Percentiles rank a stretch among this genome's conserved stretches.
Evolutionary conservation across 2,797 vertebrate species (phyloP).

Genomic region (Oophaga sylvatica): DNA sequence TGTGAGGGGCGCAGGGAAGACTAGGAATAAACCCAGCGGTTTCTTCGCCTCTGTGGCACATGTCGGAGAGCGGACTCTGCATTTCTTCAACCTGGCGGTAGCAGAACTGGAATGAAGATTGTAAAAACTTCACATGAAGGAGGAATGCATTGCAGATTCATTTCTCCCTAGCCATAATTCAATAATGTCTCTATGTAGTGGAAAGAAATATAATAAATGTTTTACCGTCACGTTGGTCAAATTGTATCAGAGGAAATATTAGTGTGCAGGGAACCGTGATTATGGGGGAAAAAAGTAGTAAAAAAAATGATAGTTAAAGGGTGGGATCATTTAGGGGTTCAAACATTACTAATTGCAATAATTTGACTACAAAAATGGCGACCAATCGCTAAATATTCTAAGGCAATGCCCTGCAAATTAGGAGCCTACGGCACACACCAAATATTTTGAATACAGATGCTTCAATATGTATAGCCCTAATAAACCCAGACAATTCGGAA

Average conservation of each 20-base stretch:
- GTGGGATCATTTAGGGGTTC: slow-evolving; percentile 77
- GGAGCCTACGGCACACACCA: slow-evolving; percentile 65
- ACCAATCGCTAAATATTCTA: slow-evolving; percentile 77
- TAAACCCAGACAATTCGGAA: slow-evolving; percentile 66
- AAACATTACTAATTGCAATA: slow-evolving; percentile 81
- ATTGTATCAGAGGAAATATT: slow-evolving; percentile 89
- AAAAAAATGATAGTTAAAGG: slow-evolving; percentile 73
- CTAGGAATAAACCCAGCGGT: slow-evolving; percentile 74
- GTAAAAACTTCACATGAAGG: slow-evolving; percentile 98
- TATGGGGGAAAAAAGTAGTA: slow-evolving; percentile 83
- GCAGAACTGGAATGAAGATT: slow-evolving; percentile 99
- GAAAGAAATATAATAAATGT: slow-evolving; percentile 98
- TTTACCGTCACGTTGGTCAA: slow-evolving; percentile 95
- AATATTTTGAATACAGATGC: slow-evolving; percentile 67
- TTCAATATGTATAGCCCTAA: slow-evolving; percentile 67
- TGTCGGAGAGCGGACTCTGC: slow-evolving; percentile 84
- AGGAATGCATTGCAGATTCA: slow-evolving; percentile 93
- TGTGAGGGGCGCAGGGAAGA: slow-evolving; percentile 73
- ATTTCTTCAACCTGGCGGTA: slow-evolving; percentile 89
- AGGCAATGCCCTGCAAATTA: slow-evolving; percentile 72
- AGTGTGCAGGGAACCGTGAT: slow-evolving; percentile 86
- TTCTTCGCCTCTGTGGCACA: slow-evolving; percentile 81
- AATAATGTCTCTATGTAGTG: slow-evolving; percentile 95
- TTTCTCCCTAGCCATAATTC: slow-evolving; percentile 90
- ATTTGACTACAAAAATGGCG: slow-evolving; percentile 81